Conservation (phyloP, 2,888 invertebrate genomes). For the Brassicogethes aeneus region DNA sequence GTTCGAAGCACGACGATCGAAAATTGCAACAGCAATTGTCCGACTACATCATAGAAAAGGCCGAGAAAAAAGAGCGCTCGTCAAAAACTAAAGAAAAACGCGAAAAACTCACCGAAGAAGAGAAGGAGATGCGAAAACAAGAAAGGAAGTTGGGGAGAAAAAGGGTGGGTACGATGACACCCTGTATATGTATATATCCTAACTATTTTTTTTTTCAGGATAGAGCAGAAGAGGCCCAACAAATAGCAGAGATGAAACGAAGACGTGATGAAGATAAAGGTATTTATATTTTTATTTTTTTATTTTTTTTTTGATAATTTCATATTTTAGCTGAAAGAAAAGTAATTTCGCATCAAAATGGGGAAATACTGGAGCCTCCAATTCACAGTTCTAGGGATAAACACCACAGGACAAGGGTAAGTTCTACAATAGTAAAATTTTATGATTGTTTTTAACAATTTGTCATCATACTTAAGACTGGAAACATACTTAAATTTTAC, state of each 20-base stretch:
- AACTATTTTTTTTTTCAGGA: slow-evolving; percentile 44
- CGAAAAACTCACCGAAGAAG: slow-evolving; percentile 65
- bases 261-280: slow-evolving; percentile 74
- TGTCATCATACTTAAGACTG: too few species aligned
- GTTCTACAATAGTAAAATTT: slow-evolving; percentile 17
- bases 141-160: slow-evolving; percentile 75
- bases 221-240: slow-evolving; percentile 59
- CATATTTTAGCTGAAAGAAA: slow-evolving; percentile 39
- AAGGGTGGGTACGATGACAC: slow-evolving; percentile 53
- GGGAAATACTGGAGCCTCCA: slow-evolving; percentile 56
- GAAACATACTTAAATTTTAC: not conserved
- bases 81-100: slow-evolving; percentile 48
- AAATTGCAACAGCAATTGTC: slow-evolving; percentile 29
- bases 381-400: slow-evolving; percentile 56
- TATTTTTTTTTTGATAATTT: slow-evolving; percentile 27
- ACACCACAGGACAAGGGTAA: slow-evolving; percentile 66
- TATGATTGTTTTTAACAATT: slow-evolving; percentile 1
- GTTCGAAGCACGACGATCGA: slow-evolving; percentile 42
- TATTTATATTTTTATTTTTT: slow-evolving; percentile 26
- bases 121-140: slow-evolving; percentile 63
- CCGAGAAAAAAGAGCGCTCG: slow-evolving; percentile 45
- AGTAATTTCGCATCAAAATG: slow-evolving; percentile 64
- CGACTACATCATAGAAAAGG: slow-evolving; percentile 36
- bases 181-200: slow-evolving; percentile 1
- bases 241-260: slow-evolving; percentile 60